A percentile compares a stretch with the other conserved stretches of the same genome.
Conservation (phyloP, 2,113 vertebrate genomes). For the Paramisgurnus dabryanus region DNA sequence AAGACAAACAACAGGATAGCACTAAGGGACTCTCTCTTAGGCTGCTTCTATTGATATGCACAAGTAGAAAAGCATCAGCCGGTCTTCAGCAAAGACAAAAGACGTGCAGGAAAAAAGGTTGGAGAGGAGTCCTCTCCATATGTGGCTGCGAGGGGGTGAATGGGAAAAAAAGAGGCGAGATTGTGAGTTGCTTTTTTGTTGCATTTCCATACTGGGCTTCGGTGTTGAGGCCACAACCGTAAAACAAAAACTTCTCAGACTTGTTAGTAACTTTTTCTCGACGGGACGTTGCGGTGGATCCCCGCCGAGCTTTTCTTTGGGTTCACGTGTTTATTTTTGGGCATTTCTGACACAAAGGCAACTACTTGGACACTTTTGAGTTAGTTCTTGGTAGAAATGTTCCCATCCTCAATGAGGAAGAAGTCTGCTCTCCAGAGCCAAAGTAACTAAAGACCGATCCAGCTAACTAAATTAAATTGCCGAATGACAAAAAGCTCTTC, state of each 20-base stretch:
- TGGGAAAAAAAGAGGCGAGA: conserved; percentile 62
- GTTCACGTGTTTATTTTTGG: conserved; percentile 22
- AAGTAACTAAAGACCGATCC: conserved; percentile 33
- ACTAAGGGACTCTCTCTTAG: conserved; percentile 62
- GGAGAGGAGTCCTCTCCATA: conserved; percentile 67
- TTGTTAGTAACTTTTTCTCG: conserved; percentile 46
- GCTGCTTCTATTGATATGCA: conserved; percentile 75
- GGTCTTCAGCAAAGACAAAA: conserved; percentile 76
- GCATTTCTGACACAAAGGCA: conserved; percentile 11
- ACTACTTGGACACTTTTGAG: background rate
- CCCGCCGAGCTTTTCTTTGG: conserved; percentile 33
- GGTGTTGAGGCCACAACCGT: conserved; percentile 42
- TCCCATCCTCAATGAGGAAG: background rate
- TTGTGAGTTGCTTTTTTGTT: conserved; percentile 55
- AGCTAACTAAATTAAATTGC: conserved; percentile 30
- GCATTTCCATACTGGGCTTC: conserved; percentile 43
- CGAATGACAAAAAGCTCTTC: background rate
- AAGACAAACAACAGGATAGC: conserved; percentile 77
- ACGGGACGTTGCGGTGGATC: conserved; percentile 15
- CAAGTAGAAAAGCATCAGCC: conserved; percentile 72
- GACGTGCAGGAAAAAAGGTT: conserved; percentile 62
- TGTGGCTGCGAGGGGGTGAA: conserved; percentile 69
- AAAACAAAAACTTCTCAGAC: conserved; percentile 25
- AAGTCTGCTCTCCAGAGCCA: background rate
- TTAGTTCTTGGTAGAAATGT: background rate